phyloP scores from a whole-genome alignment of 2,888 invertebrate species.

The Polydrusus pterygomalis region DNA sequence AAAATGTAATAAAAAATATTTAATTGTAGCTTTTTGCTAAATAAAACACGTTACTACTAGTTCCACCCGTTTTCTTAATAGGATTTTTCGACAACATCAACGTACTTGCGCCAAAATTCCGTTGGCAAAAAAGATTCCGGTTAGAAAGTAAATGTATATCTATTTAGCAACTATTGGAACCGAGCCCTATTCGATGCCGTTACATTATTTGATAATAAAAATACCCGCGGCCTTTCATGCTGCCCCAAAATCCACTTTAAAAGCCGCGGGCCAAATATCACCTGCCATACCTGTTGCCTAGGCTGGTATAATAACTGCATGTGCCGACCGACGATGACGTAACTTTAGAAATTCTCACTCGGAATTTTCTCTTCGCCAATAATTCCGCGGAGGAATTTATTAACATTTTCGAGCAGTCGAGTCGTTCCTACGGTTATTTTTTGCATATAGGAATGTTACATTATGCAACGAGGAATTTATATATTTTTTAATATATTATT shows the following conservation, averaged over 20 bases:
- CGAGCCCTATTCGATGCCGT: no score
- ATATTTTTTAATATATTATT: no score
- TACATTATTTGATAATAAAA: not conserved
- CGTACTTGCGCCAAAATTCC: no score
- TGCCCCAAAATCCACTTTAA: not conserved
- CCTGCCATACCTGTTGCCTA: constrained; percentile 9
- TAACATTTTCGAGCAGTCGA: not conserved
- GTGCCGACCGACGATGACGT: constrained; percentile 19
- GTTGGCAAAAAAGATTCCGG: no score
- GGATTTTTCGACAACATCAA: no score
- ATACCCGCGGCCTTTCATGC: not conserved
- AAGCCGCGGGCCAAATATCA: constrained; percentile 6
- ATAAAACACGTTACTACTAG: no score
- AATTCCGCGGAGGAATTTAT: constrained; percentile 3
- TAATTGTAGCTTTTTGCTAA: no score
- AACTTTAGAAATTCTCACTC: constrained; percentile 27
- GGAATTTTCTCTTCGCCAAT: constrained; percentile 26
- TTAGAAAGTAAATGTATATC: no score
- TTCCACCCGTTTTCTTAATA: no score
- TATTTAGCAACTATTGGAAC: no score
- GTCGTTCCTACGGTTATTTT: not conserved
- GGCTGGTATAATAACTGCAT: not conserved
- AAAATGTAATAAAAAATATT: no score
- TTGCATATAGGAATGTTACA: not conserved
- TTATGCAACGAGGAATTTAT: no score